These are phyloP conservation scores for Cottus gobio DNA, from an alignment of 2,113 vertebrate genomes.

Conservation along the genomic window DNA sequence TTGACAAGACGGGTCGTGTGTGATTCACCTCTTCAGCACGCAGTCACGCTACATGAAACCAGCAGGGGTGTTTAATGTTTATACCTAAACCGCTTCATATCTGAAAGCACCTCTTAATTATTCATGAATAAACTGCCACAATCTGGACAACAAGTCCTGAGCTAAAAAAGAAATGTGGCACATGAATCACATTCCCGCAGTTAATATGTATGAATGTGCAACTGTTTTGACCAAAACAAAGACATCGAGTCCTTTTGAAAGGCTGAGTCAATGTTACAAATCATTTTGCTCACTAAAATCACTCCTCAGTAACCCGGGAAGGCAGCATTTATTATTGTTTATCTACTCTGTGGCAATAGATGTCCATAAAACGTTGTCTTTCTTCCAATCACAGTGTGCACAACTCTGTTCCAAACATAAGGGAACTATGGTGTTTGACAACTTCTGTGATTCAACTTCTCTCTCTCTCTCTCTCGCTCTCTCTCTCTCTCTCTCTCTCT, in stretches of 20 bases:
- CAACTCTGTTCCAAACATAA: neutral
- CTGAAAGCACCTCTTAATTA: constrained; percentile 8
- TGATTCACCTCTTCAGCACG: constrained; percentile 50
- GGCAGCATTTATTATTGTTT: neutral
- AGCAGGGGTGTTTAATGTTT: constrained; percentile 27
- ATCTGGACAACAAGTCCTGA: neutral
- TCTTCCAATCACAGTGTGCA: neutral
- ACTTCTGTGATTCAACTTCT: neutral
- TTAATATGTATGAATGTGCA: neutral
- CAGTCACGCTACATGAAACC: constrained; percentile 31
- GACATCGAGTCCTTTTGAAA: neutral
- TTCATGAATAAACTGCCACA: neutral
- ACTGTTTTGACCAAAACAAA: neutral
- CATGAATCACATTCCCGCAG: neutral
- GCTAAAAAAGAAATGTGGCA: neutral
- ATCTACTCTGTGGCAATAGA: neutral
- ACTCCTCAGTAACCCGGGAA: neutral
- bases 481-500: neutral
- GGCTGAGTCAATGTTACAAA: neutral
- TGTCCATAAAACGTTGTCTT: neutral
- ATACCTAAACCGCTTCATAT: neutral
- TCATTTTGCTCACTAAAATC: neutral
- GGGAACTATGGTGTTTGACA: neutral
- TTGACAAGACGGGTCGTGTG: constrained; percentile 51
- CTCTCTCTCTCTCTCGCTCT: neutral